Evolutionary conservation across 2,888 invertebrate species (phyloP).

Genomic region (Priocnemis perturbator): DNA sequence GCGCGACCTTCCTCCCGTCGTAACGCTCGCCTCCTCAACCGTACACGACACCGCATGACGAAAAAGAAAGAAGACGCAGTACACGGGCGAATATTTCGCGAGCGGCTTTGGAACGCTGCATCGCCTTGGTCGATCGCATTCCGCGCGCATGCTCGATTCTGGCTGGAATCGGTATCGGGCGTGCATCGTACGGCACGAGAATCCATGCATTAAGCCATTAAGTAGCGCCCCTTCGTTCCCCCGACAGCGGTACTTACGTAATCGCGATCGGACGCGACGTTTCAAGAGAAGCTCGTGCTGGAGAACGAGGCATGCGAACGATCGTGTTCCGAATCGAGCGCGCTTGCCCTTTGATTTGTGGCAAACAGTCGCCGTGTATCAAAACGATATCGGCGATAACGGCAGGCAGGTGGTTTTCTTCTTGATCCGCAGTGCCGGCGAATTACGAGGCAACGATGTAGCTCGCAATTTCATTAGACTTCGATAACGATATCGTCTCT

Average conservation of each 20-base stretch:
- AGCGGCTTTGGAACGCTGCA: neutral
- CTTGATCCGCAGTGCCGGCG: no score
- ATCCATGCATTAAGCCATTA: conserved; percentile 6
- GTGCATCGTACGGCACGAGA: conserved; percentile 2
- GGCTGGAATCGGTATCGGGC: conserved; percentile 2
- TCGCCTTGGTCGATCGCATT: conserved; percentile 8
- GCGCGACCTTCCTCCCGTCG: neutral
- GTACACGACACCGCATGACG: neutral
- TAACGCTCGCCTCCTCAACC: neutral
- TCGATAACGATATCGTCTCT: no score
- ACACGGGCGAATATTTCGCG: conserved; percentile 8
- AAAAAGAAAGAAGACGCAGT: conserved; percentile 2
- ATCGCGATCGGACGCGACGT: conserved; percentile 4
- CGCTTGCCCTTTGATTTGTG: no score
- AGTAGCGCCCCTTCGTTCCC: conserved; percentile 1
- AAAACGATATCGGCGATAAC: no score
- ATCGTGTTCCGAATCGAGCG: no score
- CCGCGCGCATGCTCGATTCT: conserved; percentile 11
- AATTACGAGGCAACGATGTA: no score
- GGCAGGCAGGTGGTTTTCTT: no score
- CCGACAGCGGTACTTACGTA: conserved; percentile 6
- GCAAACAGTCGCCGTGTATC: no score
- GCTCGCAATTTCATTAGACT: no score
- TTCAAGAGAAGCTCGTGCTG: no score
- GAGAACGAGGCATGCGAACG: no score